phyloP scores from a whole-genome alignment of 92 coral and sea anemone genomes.

The Actinernus sp. region DNA sequence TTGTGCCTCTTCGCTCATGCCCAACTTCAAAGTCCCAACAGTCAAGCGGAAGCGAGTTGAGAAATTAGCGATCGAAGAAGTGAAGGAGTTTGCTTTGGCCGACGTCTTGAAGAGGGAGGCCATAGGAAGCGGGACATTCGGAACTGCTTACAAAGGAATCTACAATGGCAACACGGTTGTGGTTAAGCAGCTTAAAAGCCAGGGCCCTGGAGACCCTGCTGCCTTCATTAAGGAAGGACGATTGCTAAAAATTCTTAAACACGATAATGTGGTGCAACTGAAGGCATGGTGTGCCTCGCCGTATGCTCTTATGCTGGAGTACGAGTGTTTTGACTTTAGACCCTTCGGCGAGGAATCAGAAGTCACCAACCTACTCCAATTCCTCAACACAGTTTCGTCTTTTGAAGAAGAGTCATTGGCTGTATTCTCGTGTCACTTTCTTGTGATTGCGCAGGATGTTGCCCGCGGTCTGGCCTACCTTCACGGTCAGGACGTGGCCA shows the following conservation, averaged over 20 bases:
- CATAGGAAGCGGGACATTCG: too few species aligned
- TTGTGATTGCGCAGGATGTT: conserved; percentile 18
- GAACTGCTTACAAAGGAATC: too few species aligned
- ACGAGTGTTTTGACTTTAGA: conserved; percentile 35
- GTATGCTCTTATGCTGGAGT: conserved; percentile 43
- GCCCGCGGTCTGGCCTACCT: conserved; percentile 38
- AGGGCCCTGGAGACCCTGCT: too few species aligned
- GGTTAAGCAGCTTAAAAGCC: too few species aligned
- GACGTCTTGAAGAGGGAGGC: conserved; percentile 19
- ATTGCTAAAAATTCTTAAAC: conserved; percentile 23
- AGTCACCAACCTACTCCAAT: conserved; percentile 15
- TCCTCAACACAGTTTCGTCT: too few species aligned
- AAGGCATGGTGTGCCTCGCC: conserved; percentile 34
- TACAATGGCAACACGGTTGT: too few species aligned
- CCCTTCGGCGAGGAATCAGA: conserved; percentile 28
- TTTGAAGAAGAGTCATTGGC: too few species aligned
- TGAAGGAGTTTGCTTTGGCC: conserved; percentile 11
- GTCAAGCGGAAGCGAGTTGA: too few species aligned
- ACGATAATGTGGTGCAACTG: conserved; percentile 28
- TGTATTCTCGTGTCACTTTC: conserved; percentile 19
- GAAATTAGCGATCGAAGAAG: background rate
- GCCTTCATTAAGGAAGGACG: conserved; percentile 44
- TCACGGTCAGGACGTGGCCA: conserved; percentile 32
- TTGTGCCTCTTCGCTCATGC: too few species aligned
- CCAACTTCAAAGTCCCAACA: too few species aligned